Base-by-base conservation (phyloP, 2,113 vertebrate species). In the Labrus mixtus region DNA sequence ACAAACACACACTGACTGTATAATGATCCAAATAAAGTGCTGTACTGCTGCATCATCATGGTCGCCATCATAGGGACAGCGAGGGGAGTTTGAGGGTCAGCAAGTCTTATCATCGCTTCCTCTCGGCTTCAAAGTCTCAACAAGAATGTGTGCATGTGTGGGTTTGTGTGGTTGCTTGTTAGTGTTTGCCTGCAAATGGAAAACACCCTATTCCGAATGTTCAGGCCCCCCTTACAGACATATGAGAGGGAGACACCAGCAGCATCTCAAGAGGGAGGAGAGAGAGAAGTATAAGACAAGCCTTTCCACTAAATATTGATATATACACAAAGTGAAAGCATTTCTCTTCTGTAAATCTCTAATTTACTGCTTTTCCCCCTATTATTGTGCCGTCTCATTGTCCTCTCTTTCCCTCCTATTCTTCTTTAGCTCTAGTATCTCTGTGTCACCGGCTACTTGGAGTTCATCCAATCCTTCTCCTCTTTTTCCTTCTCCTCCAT, bases 11-110 rank as follows among this genome's bases (percentile, higher is more conserved):
- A 45, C 16, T 41, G 16, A 64, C 65, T 13, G 19, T 60, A 65
- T 75, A 50, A 83, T 87, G 74, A 89, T 87, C 68, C 71, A 86
- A 89, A 89, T 82, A 70, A 88, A 81, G n/a, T 10, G 72, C 41
- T 25, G 72, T 53, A 39, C 56, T 76, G 68, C 64, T 61, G 65
- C 61, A 81, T 92, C 84, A 87, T 68, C 84, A 55, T 66, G 10
- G 29, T n/a, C 48, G 48, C n/a, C 48, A 20, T 82, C 59, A 84
- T 17, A 43, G 48, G 55, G 48, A 73, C 60, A 54, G 69, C 45
- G 43, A 74, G 29, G 61, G 25, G 20, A 71, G 68, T 68, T 79
- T 75, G 48, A 51, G 68, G 76, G 63, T 84, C 78, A 85, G 65
- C 36, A 41, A 68, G 75, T 79, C 62, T 33, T 79, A 37, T 65